Conservation (phyloP, 2,888 invertebrate species). For the Emmelina monodactyla region DNA sequence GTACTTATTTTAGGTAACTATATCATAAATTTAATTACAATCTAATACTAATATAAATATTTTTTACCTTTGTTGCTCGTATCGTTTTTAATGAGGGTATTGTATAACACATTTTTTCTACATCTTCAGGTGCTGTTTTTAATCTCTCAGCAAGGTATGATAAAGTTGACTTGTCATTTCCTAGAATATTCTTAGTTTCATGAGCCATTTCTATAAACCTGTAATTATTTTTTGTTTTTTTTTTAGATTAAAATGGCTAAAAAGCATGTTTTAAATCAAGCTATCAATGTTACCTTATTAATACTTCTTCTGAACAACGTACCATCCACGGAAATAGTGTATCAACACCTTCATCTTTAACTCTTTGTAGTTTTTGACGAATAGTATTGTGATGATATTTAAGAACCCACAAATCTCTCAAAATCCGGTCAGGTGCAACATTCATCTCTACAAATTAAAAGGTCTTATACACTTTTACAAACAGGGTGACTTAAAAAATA, state of each 20-base stretch:
- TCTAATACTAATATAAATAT: conserved; percentile 1
- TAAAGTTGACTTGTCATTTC: conserved; percentile 51
- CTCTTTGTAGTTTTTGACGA: conserved; percentile 50
- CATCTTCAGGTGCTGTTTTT: conserved; percentile 41
- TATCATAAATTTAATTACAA: background rate
- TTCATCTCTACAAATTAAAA: conserved; percentile 41
- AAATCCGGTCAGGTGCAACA: conserved; percentile 58
- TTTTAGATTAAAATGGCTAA: background rate
- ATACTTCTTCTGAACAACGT: conserved; percentile 62
- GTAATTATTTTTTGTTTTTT: conserved; percentile 14
- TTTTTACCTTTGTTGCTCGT: conserved; percentile 60
- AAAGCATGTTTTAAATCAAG: conserved; percentile 1
- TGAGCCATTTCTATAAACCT: conserved; percentile 40
- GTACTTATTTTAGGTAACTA: conserved; percentile 1
- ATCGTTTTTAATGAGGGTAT: conserved; percentile 61
- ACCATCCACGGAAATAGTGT: conserved; percentile 73
- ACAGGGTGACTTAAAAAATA: no score
- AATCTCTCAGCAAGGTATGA: conserved; percentile 63
- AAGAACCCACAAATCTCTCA: conserved; percentile 70
- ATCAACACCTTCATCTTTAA: conserved; percentile 52
- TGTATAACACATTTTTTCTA: conserved; percentile 56
- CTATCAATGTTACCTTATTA: conserved; percentile 52
- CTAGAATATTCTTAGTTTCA: conserved; percentile 56
- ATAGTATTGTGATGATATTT: conserved; percentile 66
- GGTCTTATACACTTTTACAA: no score